Percentiles rank a stretch among this genome's conserved stretches.
Conservation (phyloP, 2,888 invertebrate species). For the Polyommatus icarus region DNA sequence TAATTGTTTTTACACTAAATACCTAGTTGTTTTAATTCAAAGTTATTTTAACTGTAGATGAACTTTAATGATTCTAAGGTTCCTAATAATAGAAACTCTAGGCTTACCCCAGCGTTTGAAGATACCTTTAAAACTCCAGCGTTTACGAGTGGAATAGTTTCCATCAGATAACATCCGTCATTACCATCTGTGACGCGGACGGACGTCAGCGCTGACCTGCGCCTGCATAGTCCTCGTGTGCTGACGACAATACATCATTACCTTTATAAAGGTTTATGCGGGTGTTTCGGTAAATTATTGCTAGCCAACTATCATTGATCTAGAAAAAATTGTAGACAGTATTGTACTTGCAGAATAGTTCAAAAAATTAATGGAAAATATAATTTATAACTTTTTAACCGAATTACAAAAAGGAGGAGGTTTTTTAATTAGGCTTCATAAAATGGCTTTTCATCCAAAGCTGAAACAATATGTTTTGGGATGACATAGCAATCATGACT, state of each 20-base stretch:
- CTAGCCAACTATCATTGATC: neutral
- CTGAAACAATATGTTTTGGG: neutral
- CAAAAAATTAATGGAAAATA: too few relatives aligned
- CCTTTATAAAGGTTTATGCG: neutral
- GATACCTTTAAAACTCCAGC: neutral
- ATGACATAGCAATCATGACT: neutral
- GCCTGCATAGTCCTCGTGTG: neutral
- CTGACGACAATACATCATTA: slow-evolving; percentile 8
- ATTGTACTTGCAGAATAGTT: neutral
- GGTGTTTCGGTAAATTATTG: neutral
- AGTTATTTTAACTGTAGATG: too few relatives aligned
- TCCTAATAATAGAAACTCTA: too few relatives aligned
- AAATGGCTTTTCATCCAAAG: neutral
- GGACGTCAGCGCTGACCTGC: slow-evolving; percentile 6
- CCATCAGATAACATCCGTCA: slow-evolving; percentile 1
- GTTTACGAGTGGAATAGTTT: slow-evolving; percentile 12
- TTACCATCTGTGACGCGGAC: slow-evolving; percentile 13
- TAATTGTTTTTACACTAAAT: too few relatives aligned
- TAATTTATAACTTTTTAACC: too few relatives aligned
- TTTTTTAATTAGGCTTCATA: neutral
- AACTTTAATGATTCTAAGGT: too few relatives aligned
- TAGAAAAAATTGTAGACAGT: neutral
- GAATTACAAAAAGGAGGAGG: too few relatives aligned
- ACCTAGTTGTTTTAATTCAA: too few relatives aligned
- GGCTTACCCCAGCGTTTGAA: too few relatives aligned